Base-by-base conservation (phyloP, 2,888 invertebrate species). In the Scrobipalpa atriplicella region DNA sequence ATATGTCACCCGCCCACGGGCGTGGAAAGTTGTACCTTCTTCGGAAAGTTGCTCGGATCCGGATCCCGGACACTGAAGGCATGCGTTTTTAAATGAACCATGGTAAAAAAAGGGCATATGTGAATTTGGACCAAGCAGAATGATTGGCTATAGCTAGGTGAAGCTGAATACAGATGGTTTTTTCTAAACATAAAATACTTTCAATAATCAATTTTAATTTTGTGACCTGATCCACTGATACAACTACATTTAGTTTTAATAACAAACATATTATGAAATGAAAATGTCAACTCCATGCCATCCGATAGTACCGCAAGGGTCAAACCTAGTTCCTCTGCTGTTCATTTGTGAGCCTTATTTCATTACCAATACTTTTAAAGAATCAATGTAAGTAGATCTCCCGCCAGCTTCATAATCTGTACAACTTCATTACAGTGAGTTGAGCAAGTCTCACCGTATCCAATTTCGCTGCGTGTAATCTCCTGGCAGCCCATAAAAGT, bases 401-500 rank as follows among this genome's bases (percentile, higher is more conserved):
- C n/a, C 62, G 56, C 41, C 38, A 66, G 62, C 63, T 58, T 19
- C 66, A 69, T 64, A 64, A 67, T 66, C 65, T 65, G 64, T 67
- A 71, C 69, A 68, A 72, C 74, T 74, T 72, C 70, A 73, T 74
- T 74, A 69, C 51, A 58, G 36, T n/a, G 16, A 64, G 36, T 38
- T 39, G 64, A 64, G 64, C 39, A 64, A 64, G 56, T 41, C 64
- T 56, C n/a, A 71, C 62, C 72, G 71, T 80, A 72, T 75, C 71
- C 73, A 78, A 80, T 79, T 77, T 73, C 72, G 71, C 73, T 70
- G 72, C 73, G 71, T 70, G 72, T 77, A 78, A 82, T 82, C 75
- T 77, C 66, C 73, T 75, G 69, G 66, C 77, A 75, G 74, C 75
- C 78, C 79, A 74, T 84, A 83, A 84, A 82, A 81, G 75, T 80